phyloP scores from a whole-genome alignment of 2,888 invertebrate species.

The Cephus pygmeus region DNA sequence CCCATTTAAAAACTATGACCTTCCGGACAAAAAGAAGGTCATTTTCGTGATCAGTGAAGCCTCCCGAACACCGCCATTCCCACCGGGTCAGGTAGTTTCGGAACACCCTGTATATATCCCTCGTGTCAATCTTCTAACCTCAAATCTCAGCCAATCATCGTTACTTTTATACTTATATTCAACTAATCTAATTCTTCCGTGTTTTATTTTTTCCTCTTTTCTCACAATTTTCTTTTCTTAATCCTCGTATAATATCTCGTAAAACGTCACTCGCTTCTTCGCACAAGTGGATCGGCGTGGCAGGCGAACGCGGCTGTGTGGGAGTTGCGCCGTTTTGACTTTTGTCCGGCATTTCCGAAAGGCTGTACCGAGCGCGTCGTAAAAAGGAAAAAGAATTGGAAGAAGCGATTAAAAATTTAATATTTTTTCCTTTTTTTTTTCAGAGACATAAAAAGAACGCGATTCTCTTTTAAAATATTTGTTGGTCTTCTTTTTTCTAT shows the following conservation, averaged over 20 bases:
- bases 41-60: no score
- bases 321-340: constrained; percentile 46
- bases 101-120: background rate
- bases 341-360: background rate
- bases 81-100: no score
- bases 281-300: constrained; percentile 45
- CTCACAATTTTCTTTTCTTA: constrained; percentile 7
- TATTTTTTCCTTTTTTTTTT: background rate
- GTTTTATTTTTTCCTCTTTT: constrained; percentile 22
- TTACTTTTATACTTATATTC: background rate
- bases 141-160: no score
- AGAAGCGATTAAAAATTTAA: background rate
- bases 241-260: constrained; percentile 5
- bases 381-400: constrained; percentile 5
- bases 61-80: no score
- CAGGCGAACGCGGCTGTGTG: constrained; percentile 46
- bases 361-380: constrained; percentile 6
- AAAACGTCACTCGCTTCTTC: constrained; percentile 50
- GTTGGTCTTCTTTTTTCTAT: no score
- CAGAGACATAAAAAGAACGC: background rate
- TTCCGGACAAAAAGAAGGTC: no score
- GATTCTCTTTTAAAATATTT: background rate
- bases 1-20: no score
- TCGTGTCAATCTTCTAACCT: background rate
- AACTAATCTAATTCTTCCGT: constrained; percentile 27